These are phyloP conservation scores for Batillaria attramentaria DNA, from an alignment of 1,140 invertebrate species.

Conservation along the genomic window DNA sequence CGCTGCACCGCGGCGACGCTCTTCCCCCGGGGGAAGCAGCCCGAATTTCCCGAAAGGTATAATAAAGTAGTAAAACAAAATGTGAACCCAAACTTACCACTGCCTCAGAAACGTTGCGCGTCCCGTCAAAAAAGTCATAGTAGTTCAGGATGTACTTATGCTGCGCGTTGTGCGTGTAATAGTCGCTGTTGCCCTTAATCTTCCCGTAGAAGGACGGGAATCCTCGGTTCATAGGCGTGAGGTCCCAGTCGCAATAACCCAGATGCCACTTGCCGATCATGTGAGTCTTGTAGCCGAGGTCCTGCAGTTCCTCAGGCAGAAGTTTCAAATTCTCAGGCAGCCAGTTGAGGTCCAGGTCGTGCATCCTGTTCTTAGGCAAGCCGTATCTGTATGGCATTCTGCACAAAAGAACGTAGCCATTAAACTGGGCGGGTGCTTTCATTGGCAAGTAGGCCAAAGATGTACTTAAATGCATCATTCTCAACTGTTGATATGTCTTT, in stretches of 20 bases:
- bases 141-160: too few species aligned
- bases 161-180: constrained; percentile 51
- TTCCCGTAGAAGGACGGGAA: constrained; percentile 69
- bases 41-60: too few species aligned
- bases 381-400: neutral
- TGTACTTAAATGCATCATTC: too few species aligned
- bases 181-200: constrained; percentile 46
- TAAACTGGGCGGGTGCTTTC: neutral
- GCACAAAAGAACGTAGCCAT: neutral
- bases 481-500: too few species aligned
- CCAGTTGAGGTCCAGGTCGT: neutral
- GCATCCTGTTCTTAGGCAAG: neutral
- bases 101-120: too few species aligned
- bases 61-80: too few species aligned
- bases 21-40: too few species aligned
- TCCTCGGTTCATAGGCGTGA: constrained; percentile 63
- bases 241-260: constrained; percentile 68
- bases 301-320: constrained; percentile 59
- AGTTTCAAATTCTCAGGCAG: constrained; percentile 63
- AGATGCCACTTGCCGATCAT: constrained; percentile 72
- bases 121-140: too few species aligned
- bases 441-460: neutral
- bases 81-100: too few species aligned
- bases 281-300: constrained; percentile 68
- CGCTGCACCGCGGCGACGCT: too few species aligned